Evolutionary conservation across 2,888 invertebrate species (phyloP).

Genomic region (Dusona sp.): DNA sequence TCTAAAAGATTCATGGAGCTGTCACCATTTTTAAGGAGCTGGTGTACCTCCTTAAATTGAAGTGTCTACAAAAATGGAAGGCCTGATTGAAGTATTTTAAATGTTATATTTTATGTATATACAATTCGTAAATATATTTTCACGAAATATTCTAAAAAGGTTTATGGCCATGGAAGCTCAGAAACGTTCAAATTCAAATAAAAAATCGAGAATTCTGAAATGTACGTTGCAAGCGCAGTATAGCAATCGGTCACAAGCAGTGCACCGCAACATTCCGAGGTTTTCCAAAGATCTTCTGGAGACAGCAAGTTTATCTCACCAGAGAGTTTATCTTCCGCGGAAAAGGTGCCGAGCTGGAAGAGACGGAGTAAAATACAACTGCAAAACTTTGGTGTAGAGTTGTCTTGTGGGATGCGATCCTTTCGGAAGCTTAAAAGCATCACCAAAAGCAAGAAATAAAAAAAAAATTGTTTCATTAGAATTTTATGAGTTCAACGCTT

Average conservation of each 20-base stretch:
- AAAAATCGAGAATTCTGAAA: slow-evolving; percentile 53
- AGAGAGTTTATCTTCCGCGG: slow-evolving; percentile 38
- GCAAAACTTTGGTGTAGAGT: slow-evolving; percentile 14
- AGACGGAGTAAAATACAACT: slow-evolving; percentile 18
- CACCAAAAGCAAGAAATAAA: not conserved
- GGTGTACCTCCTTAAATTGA: too few species aligned
- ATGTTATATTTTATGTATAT: not conserved
- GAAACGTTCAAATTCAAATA: slow-evolving; percentile 25
- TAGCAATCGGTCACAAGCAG: slow-evolving; percentile 75
- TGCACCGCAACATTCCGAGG: slow-evolving; percentile 66
- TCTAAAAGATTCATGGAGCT: too few species aligned
- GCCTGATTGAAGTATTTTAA: not conserved
- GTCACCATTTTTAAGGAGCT: too few species aligned
- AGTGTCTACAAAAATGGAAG: not conserved
- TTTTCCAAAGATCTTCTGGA: slow-evolving; percentile 77
- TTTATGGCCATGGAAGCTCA: not conserved
- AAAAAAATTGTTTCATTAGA: not conserved
- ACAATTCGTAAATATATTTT: not conserved
- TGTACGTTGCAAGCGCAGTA: slow-evolving; percentile 74
- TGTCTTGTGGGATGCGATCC: not conserved
- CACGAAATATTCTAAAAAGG: not conserved
- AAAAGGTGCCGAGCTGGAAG: slow-evolving; percentile 22
- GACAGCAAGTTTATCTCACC: slow-evolving; percentile 48
- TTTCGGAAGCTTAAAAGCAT: not conserved
- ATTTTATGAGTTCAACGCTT: not conserved